These are phyloP conservation scores for Eubucco bourcierii DNA, from an alignment of 2,113 vertebrate species.

Conservation along the genomic window DNA sequence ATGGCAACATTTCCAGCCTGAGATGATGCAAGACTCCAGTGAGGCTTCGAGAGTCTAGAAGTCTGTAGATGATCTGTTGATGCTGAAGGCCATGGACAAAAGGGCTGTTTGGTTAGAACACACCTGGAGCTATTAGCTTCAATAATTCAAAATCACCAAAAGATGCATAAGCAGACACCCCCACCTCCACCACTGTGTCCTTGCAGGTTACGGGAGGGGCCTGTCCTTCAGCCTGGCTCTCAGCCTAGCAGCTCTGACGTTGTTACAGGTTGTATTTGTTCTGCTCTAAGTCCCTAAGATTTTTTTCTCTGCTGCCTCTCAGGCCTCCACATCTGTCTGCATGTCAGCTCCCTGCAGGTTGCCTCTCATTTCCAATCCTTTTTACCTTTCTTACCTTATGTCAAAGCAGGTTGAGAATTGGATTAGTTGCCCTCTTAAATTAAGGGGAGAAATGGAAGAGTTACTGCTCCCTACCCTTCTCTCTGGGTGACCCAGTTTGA, in stretches of 20 bases:
- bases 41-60: background rate
- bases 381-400: background rate
- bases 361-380: background rate
- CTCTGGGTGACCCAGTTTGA: background rate
- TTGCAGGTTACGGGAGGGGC: background rate
- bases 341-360: background rate
- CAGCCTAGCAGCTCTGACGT: background rate
- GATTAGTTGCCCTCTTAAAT: background rate
- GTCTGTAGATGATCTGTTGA: background rate
- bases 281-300: background rate
- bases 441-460: background rate
- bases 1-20: background rate
- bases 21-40: background rate
- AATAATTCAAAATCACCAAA: background rate
- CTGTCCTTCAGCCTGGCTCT: background rate
- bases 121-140: background rate
- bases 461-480: background rate
- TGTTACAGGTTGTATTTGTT: background rate
- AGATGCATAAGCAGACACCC: background rate
- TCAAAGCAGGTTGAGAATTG: background rate
- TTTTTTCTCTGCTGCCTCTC: constrained; percentile 8
- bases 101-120: background rate
- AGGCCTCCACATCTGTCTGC: background rate
- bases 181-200: background rate
- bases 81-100: background rate